phyloP scores from a whole-genome alignment of 1,140 invertebrate species.

The Drosophila hydei region DNA sequence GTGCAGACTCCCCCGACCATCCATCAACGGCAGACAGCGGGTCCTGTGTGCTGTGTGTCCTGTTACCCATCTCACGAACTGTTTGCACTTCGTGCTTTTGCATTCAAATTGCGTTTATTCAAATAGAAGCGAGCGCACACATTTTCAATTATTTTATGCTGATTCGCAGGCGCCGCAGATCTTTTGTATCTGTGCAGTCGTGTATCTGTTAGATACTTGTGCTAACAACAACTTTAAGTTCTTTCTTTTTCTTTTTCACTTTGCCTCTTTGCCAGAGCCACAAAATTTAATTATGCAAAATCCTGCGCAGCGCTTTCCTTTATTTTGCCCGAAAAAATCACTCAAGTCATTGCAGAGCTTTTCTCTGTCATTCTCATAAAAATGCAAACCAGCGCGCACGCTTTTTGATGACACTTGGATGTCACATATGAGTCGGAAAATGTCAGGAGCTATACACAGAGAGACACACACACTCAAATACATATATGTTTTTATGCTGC shows the following conservation, averaged over 20 bases:
- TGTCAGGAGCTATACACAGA: conserved; percentile 31
- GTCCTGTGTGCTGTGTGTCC: conserved; percentile 23
- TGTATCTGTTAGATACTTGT: conserved; percentile 47
- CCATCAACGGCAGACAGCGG: conserved; percentile 59
- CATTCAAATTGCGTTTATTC: conserved; percentile 82
- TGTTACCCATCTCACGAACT: conserved; percentile 61
- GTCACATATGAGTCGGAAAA: conserved; percentile 69
- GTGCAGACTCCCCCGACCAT: conserved; percentile 49
- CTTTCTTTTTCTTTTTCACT: conserved; percentile 4
- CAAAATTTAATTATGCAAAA: conserved; percentile 80
- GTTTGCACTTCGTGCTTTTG: conserved; percentile 82
- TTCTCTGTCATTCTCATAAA: conserved; percentile 77
- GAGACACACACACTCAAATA: neutral
- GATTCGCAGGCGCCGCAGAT: conserved; percentile 66
- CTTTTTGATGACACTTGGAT: conserved; percentile 78
- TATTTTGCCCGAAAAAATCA: conserved; percentile 57
- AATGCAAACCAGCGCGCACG: conserved; percentile 72
- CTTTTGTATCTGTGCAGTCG: conserved; percentile 60
- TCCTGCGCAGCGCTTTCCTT: conserved; percentile 48
- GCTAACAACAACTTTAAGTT: conserved; percentile 26
- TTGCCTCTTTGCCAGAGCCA: conserved; percentile 29
- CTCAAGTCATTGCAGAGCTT: conserved; percentile 66
- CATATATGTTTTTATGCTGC: conserved; percentile 7
- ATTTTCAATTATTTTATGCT: conserved; percentile 82
- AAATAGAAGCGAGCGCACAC: conserved; percentile 76